A percentile compares a stretch with the other conserved stretches of the same genome.
phyloP scores from a whole-genome alignment of 2,113 vertebrate genomes.

The Zosterops hypoxanthus region DNA sequence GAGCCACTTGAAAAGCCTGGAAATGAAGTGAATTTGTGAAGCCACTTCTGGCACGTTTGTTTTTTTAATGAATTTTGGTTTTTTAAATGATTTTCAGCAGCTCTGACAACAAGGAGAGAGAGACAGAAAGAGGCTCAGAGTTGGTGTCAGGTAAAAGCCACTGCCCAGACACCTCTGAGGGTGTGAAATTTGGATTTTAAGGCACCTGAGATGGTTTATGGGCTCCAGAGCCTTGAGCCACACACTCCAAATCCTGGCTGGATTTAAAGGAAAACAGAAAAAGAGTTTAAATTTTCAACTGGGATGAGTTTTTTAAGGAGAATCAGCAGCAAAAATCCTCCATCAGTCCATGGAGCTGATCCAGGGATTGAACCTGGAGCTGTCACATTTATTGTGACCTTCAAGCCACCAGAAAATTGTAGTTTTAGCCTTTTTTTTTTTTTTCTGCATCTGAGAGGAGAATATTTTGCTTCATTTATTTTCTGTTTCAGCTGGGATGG shows the following conservation, averaged over 20 bases:
- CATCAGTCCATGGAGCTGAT: neutral
- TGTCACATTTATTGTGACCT: no score
- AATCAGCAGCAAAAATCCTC: neutral
- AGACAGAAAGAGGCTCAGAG: neutral
- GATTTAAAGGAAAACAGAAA: neutral
- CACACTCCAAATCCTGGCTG: neutral
- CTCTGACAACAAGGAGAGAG: neutral
- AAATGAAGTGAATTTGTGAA: neutral
- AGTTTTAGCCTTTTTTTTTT: no score
- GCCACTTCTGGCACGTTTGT: neutral
- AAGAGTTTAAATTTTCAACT: neutral
- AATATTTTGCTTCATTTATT: no score
- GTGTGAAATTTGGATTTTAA: neutral
- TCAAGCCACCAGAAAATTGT: no score
- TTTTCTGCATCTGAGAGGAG: no score
- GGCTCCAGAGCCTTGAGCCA: neutral
- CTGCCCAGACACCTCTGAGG: neutral
- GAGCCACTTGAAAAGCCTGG: neutral
- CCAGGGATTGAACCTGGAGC: neutral
- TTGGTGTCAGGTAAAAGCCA: neutral
- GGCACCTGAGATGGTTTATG: neutral
- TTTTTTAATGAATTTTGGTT: neutral
- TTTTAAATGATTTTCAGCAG: neutral
- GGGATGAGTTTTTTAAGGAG: neutral
- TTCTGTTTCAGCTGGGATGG: no score